Base-by-base conservation (phyloP, 2,888 invertebrate genomes). In the Drosophila melanosoma region DNA sequence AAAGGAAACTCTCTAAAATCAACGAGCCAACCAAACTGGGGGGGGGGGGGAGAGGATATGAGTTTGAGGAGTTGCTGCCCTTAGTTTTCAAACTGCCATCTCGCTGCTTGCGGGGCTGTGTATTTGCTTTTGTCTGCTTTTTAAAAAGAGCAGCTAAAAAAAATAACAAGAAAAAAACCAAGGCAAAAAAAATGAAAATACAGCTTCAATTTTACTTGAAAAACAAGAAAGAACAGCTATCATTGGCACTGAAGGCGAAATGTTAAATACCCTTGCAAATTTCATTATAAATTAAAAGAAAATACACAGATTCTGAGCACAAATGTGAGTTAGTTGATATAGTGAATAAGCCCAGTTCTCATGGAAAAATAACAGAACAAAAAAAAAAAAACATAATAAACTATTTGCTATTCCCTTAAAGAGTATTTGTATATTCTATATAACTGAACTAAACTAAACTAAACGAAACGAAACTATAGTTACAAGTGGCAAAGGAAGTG, bases 401-500 rank as follows among this genome's bases (percentile, higher is more conserved):
- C 12, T 20, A 12, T 20, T 3, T 20, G 42, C 42, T 7, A 0
- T 12, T 20, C 0, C 12, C 12, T 12, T 3, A 45, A 8, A 23
- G 20, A 15, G 20, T 45, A 8, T 15, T 23, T 45, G 15, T 15
- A 2, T 15, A 8, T 23, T 45, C 15, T 4, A 23, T 4, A 15
- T 1, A 23, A 4, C 15, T 0, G 4, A 45, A 15, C 20, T 45
- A 23, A 45, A 2, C 15, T 15, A 45, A 23, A 8, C 15, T 7
- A 23, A 23, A 45, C 29, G 26, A 26, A 26, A n/a, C n/a, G 26
- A 26, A 26, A 29, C 20, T 45, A n/a, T 26, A 6, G 35, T 72
- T 69, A 74, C 74, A 67, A 79, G 79, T 79, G 76, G 49, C 79
- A 64, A 61, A 58, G 64, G 56, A 78, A 80, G 69, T 80, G 73